A percentile compares a stretch with the other conserved stretches of the same genome.
Conservation (phyloP, 2,888 invertebrate species). For the Apoderus coryli region DNA sequence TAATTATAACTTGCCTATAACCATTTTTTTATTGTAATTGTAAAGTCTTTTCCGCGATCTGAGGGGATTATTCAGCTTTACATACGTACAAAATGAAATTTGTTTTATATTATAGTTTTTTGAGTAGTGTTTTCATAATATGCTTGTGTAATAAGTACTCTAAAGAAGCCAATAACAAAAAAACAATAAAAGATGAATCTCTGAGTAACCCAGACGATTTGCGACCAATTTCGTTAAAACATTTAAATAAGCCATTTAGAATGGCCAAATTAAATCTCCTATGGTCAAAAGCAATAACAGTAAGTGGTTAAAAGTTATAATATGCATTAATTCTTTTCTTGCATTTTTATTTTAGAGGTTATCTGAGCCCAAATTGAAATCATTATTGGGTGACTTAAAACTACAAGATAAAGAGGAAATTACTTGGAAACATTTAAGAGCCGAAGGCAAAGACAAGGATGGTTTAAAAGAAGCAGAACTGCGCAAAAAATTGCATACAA, state of each 20-base stretch:
- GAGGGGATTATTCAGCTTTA: too few relatives aligned
- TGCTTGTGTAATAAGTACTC: slow-evolving; percentile 67
- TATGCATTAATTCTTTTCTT: not conserved
- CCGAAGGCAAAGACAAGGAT: slow-evolving; percentile 76
- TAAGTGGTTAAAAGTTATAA: slow-evolving; percentile 32
- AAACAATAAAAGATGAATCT: slow-evolving; percentile 29
- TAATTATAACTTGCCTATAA: too few relatives aligned
- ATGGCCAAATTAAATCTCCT: slow-evolving; percentile 82
- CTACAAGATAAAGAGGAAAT: slow-evolving; percentile 89
- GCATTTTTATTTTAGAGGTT: slow-evolving; percentile 44
- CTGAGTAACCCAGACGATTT: slow-evolving; percentile 19
- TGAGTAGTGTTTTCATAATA: slow-evolving; percentile 15
- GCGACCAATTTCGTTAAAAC: slow-evolving; percentile 40
- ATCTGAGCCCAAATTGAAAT: slow-evolving; percentile 70
- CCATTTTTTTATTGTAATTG: too few relatives aligned
- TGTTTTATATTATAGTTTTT: not conserved
- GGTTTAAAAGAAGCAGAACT: slow-evolving; percentile 71
- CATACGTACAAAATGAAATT: slow-evolving; percentile 3
- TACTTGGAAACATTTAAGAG: slow-evolving; percentile 62
- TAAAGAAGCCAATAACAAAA: slow-evolving; percentile 38
- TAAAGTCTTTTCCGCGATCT: too few relatives aligned
- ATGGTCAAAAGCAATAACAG: slow-evolving; percentile 82
- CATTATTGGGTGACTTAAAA: slow-evolving; percentile 75
- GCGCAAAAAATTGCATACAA: slow-evolving; percentile 62
- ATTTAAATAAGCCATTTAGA: slow-evolving; percentile 69